phyloP scores from a whole-genome alignment of 2,888 invertebrate genomes.

The Epistrophella euchroma region DNA sequence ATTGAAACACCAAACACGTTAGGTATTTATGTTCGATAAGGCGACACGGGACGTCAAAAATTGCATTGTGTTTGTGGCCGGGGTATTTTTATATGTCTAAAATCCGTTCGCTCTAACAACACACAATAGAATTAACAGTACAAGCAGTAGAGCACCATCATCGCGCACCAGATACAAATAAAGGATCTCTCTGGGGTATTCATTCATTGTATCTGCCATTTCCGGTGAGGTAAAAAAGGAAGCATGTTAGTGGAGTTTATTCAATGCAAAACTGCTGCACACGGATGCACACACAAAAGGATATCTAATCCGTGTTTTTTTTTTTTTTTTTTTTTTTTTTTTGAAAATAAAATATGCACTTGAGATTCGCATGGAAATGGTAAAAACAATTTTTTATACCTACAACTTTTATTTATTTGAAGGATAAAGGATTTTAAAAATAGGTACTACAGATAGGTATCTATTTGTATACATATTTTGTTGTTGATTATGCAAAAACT shows the following conservation, averaged over 20 bases:
- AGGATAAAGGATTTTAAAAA: constrained; percentile 19
- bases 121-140: constrained; percentile 40
- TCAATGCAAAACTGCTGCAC: constrained; percentile 34
- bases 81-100: constrained; percentile 25
- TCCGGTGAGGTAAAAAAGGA: constrained; percentile 24
- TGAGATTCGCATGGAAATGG: constrained; percentile 23
- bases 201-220: constrained; percentile 43
- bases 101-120: constrained; percentile 17
- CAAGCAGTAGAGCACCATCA: not conserved
- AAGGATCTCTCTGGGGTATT: constrained; percentile 26
- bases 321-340: constrained; percentile 12
- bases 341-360: constrained; percentile 39
- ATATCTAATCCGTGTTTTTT: constrained; percentile 21
- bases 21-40: constrained; percentile 23
- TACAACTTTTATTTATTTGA: constrained; percentile 13
- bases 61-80: constrained; percentile 4
- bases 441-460: not conserved
- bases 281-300: constrained; percentile 36
- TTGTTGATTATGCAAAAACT: not conserved
- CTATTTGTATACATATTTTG: not conserved
- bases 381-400: not conserved
- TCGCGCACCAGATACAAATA: constrained; percentile 1
- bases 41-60: constrained; percentile 12
- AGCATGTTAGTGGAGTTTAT: constrained; percentile 43
- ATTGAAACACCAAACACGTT: not conserved